Percentiles rank a stretch among this genome's conserved stretches.
phyloP scores from a whole-genome alignment of 2,797 vertebrate genomes.

The Onychomys leucogaster region DNA sequence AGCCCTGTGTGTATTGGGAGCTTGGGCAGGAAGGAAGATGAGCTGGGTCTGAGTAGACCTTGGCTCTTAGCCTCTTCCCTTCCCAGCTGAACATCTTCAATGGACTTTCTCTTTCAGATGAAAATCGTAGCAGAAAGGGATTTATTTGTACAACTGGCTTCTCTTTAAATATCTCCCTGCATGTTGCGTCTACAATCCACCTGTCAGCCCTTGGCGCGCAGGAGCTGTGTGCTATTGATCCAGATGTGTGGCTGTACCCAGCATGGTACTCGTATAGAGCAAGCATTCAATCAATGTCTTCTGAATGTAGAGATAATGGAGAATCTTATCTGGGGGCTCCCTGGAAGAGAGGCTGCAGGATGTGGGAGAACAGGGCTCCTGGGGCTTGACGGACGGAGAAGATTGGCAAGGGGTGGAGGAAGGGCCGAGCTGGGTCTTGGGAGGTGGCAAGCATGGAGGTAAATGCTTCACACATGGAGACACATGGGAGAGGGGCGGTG shows the following conservation, averaged over 20 bases:
- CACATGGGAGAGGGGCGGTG: neutral
- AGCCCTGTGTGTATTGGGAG: neutral
- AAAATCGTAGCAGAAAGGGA: neutral
- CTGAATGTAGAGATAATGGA: neutral
- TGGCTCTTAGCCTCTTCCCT: neutral
- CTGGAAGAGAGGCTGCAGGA: neutral
- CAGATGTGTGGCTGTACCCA: neutral
- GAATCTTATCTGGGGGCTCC: neutral
- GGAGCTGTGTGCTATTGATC: neutral
- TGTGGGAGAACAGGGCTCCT: neutral
- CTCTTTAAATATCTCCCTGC: neutral
- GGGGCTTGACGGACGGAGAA: neutral
- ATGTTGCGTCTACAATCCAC: neutral
- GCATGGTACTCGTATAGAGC: neutral
- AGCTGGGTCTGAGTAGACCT: neutral
- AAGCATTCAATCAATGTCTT: neutral
- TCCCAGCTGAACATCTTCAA: neutral
- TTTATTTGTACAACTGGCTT: neutral
- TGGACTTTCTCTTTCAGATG: neutral
- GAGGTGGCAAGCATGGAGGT: too few species aligned
- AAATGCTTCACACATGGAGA: neutral
- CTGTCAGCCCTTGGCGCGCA: neutral
- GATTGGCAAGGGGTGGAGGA: too few species aligned
- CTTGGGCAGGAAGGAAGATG: neutral
- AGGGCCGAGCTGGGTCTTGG: neutral